Conservation (phyloP, 2,888 invertebrate genomes). For the Drosophila tanythrix region DNA sequence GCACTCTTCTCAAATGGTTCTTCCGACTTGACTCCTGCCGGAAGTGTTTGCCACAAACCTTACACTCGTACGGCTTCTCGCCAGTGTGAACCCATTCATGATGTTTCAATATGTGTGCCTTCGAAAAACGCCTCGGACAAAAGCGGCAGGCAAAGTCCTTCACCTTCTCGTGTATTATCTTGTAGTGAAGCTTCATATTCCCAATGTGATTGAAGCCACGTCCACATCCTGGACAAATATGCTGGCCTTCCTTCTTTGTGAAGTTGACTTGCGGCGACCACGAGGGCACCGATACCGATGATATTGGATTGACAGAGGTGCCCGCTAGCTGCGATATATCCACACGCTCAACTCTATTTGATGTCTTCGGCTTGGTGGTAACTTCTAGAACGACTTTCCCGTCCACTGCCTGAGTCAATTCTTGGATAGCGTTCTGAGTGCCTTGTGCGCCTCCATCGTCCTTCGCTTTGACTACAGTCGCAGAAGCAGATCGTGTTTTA, state of each 20-base stretch:
- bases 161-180: constrained; percentile 82
- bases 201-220: constrained; percentile 82
- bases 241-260: constrained; percentile 82
- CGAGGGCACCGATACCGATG: constrained; percentile 79
- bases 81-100: constrained; percentile 84
- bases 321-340: constrained; percentile 81
- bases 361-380: constrained; percentile 65
- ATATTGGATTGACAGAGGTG: constrained; percentile 80
- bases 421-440: not conserved
- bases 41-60: constrained; percentile 77
- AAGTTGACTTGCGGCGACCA: constrained; percentile 82
- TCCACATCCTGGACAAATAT: constrained; percentile 82
- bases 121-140: constrained; percentile 82
- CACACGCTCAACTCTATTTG: constrained; percentile 75
- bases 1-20: constrained; percentile 77
- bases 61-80: constrained; percentile 82
- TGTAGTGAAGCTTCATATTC: constrained; percentile 81
- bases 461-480: constrained; percentile 23
- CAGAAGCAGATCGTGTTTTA: constrained; percentile 35
- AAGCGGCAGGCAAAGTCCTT: constrained; percentile 82
- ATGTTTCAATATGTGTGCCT: constrained; percentile 81
- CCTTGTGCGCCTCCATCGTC: not conserved
- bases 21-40: constrained; percentile 80
- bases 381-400: not conserved
- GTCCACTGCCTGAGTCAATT: not conserved